These are phyloP conservation scores for Pachliopta kotzebuea DNA, from an alignment of 2,888 invertebrate species.

Conservation along the genomic window DNA sequence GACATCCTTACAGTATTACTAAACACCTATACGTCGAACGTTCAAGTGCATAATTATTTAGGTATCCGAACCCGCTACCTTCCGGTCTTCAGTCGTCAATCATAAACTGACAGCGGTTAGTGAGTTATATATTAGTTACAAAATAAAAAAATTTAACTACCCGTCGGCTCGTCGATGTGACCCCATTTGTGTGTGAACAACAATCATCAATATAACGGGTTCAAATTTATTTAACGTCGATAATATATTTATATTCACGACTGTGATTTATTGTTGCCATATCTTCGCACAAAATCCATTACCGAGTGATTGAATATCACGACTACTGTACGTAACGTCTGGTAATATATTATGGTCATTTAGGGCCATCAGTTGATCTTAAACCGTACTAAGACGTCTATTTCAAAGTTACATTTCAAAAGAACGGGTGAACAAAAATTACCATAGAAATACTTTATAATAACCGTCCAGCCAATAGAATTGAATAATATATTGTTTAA, in stretches of 20 bases:
- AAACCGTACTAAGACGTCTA: too few relatives aligned
- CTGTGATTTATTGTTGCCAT: slow-evolving; percentile 24
- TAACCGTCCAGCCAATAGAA: too few relatives aligned
- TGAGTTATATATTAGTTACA: slow-evolving; percentile 6
- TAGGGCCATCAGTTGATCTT: background rate
- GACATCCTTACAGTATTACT: too few relatives aligned
- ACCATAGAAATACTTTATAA: too few relatives aligned
- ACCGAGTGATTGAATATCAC: slow-evolving; percentile 18
- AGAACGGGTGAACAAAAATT: too few relatives aligned
- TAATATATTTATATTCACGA: slow-evolving; percentile 16
- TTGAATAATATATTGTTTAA: too few relatives aligned
- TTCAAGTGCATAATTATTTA: background rate
- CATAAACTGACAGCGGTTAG: slow-evolving; percentile 9
- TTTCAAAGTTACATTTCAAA: too few relatives aligned
- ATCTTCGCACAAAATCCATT: slow-evolving; percentile 10
- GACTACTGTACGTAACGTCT: slow-evolving; percentile 10
- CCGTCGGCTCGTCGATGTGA: slow-evolving; percentile 3
- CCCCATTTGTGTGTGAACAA: slow-evolving; percentile 17
- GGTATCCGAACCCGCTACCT: background rate
- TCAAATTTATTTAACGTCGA: slow-evolving; percentile 16
- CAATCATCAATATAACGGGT: slow-evolving; percentile 25
- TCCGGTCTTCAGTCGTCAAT: background rate
- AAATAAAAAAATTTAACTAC: background rate
- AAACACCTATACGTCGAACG: background rate
- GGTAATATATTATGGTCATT: slow-evolving; percentile 9